Conservation (phyloP, 1,140 invertebrate genomes). For the Diuraphis noxia region DNA sequence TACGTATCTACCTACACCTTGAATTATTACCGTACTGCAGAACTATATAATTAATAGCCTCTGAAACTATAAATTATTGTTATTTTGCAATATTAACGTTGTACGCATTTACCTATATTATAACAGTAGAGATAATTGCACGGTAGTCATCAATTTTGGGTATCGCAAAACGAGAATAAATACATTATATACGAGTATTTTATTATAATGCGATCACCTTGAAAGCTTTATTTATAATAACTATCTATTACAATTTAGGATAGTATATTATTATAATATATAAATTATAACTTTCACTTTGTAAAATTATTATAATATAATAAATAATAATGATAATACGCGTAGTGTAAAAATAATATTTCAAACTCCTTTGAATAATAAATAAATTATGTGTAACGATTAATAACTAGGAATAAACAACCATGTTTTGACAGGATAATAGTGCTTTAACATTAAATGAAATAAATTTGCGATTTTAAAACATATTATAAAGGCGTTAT, state of each 20-base stretch:
- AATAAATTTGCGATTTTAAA: not conserved
- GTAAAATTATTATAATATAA: not conserved
- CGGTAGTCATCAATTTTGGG: not conserved
- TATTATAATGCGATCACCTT: conserved; percentile 8
- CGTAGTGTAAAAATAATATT: not conserved
- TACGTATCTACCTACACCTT: not conserved
- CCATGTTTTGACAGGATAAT: not conserved
- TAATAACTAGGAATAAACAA: not conserved
- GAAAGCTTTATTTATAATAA: not conserved
- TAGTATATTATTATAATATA: not conserved
- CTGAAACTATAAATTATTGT: not conserved
- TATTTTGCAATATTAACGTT: conserved; percentile 20
- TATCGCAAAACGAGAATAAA: not conserved
- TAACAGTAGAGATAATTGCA: conserved; percentile 4
- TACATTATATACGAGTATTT: not conserved
- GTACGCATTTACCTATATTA: not conserved
- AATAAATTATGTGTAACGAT: not conserved
- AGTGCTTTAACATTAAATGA: not conserved
- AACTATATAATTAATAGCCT: not conserved
- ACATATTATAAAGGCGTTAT: not conserved
- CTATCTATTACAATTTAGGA: not conserved
- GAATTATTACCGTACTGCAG: not conserved
- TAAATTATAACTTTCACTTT: not conserved
- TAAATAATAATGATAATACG: not conserved
- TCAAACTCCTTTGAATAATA: not conserved